Percentiles rank a stretch among this genome's conserved stretches.
Evolutionary conservation across 2,113 vertebrate genomes (phyloP).

Genomic region (Eurystomus gularis): DNA sequence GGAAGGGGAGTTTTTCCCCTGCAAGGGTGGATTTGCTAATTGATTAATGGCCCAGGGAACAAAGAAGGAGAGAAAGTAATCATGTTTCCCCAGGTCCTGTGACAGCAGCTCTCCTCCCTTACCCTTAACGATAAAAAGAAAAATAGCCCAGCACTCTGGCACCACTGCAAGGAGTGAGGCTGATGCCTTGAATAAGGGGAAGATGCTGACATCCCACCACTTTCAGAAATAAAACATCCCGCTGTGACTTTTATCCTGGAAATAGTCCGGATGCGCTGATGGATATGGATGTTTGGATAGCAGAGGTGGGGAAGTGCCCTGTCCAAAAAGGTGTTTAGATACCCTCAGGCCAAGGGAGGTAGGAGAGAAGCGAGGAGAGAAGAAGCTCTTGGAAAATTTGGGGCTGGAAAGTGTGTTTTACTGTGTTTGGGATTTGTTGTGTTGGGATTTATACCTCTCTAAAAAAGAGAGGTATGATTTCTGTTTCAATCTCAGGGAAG

Average conservation of each 20-base stretch:
- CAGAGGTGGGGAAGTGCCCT: neutral
- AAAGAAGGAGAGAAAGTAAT: constrained; percentile 20
- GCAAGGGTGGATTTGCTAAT: neutral
- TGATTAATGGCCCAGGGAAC: neutral
- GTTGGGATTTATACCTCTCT: neutral
- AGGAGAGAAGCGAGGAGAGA: neutral
- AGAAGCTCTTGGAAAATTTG: neutral
- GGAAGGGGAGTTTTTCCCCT: neutral
- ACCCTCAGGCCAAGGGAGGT: neutral
- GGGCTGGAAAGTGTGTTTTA: neutral
- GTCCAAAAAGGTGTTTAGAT: neutral
- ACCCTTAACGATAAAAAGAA: neutral
- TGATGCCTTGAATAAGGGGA: neutral
- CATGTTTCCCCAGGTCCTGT: neutral
- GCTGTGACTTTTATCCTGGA: accelerated
- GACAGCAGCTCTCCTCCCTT: neutral
- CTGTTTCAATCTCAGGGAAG: neutral
- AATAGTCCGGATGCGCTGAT: neutral
- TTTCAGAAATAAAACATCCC: neutral
- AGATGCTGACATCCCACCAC: neutral
- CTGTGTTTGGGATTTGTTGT: neutral
- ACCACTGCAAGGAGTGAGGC: neutral
- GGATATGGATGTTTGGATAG: neutral
- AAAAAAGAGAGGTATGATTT: neutral
- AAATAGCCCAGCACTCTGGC: neutral